Base-by-base conservation (phyloP, 92 coral and sea anemone species). In the Blastomussa wellsi region DNA sequence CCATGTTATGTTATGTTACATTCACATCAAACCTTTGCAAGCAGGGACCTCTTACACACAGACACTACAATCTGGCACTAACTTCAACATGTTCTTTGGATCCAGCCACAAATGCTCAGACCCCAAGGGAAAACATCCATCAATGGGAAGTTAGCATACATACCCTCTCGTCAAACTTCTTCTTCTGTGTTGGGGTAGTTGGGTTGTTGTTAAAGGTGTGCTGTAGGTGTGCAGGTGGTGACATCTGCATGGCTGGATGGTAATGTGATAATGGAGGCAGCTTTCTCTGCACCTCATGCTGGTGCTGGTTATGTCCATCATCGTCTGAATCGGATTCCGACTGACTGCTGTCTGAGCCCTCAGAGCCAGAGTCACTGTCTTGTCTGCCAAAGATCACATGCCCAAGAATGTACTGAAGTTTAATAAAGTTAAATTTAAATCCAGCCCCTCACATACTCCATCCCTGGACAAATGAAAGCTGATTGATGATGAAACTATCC, bases 261-360 rank as follows among this genome's bases (percentile, higher is more conserved):
- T 52, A 55, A 52, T 79, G 79, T 22, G 82, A 59, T 48, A 52
- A 72, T 51, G 78, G 78, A 6, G 87, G 80, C n/a, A 19, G 79
- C 35, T 74, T 42, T 59, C 82, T 47, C 80, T 82, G 83, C 12
- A 42, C 66, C 62, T 89, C 91, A 33, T 92, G 91, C 12, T 44
- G 49, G 49, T 90, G n/a, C n/a, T n/a, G 92, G 7, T 89, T 91
- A 83, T 91, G 92, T 60, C 94, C 96, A 67, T 95, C 94, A 55
- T 92, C 93, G 37, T 94, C 98, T 22, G 98, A 94, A 14, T 91
- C 98, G 0, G 95, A 93, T 32, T 92, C 98, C 3, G 98, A 94
- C 69, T 91, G 93, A 78, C 97, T 94, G 72, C 95, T 94, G 60
- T 82, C 93, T 2, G 98, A 94, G 37, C 88, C 94, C 1, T 86